Evolutionary conservation across 2,113 vertebrate genomes (phyloP).

Genomic region (Trachemys scripta): DNA sequence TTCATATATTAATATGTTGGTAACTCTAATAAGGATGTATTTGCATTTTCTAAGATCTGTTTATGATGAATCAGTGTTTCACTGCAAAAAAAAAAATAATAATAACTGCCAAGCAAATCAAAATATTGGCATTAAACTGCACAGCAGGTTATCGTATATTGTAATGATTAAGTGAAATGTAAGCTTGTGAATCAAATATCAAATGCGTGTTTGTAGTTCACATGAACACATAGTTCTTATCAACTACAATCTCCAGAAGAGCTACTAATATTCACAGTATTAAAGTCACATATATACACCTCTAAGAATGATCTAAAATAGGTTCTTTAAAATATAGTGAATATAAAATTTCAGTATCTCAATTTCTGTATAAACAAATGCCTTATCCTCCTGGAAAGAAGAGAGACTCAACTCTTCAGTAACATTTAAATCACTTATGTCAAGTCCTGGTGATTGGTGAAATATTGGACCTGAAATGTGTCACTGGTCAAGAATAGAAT

Average conservation of each 20-base stretch:
- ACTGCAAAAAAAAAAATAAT: slow-evolving; percentile 28
- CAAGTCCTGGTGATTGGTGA: neutral
- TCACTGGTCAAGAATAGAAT: neutral
- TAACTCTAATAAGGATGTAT: slow-evolving; percentile 46
- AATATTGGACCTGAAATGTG: neutral
- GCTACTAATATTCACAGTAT: neutral
- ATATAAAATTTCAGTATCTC: neutral
- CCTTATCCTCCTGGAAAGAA: neutral
- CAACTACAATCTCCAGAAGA: neutral
- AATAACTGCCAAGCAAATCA: slow-evolving; percentile 39
- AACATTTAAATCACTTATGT: neutral
- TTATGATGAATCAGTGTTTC: slow-evolving; percentile 48
- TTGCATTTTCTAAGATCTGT: slow-evolving; percentile 47
- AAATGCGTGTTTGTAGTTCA: neutral
- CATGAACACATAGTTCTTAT: neutral
- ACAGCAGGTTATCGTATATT: slow-evolving; percentile 24
- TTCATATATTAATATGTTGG: slow-evolving; percentile 56
- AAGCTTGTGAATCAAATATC: slow-evolving; percentile 15
- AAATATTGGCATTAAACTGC: slow-evolving; percentile 46
- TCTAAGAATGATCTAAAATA: neutral
- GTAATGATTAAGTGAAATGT: slow-evolving; percentile 41
- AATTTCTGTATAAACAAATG: neutral
- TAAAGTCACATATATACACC: neutral
- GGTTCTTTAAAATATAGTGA: neutral
- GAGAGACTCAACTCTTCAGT: neutral